These are phyloP conservation scores for Gobio occitaniae DNA, from an alignment of 2,797 vertebrate species.

Conservation along the genomic window DNA sequence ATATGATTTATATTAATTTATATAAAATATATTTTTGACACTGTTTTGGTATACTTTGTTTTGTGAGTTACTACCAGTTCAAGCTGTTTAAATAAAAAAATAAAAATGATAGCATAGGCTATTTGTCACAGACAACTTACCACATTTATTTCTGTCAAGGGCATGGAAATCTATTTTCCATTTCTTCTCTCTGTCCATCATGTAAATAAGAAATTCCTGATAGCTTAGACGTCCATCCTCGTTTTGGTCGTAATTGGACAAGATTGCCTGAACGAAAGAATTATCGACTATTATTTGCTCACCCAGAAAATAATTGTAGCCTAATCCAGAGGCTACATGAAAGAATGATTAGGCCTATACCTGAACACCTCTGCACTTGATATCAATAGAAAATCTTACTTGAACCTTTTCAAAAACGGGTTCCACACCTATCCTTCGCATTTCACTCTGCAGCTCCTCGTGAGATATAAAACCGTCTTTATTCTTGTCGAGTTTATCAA, in stretches of 20 bases:
- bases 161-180: conserved; percentile 81
- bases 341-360: background rate
- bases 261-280: conserved; percentile 66
- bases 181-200: conserved; percentile 80
- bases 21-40: background rate
- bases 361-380: background rate
- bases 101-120: background rate
- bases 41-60: background rate
- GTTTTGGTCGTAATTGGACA: conserved; percentile 75
- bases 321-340: background rate
- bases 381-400: conserved; percentile 60
- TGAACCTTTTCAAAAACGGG: conserved; percentile 73
- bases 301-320: background rate
- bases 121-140: conserved; percentile 66
- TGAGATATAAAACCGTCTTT: conserved; percentile 77
- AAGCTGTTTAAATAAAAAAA: background rate
- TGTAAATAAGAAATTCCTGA: conserved; percentile 78
- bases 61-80: background rate
- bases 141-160: conserved; percentile 80
- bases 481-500: conserved; percentile 77
- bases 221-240: conserved; percentile 78
- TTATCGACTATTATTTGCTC: background rate
- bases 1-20: background rate
- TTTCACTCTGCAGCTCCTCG: conserved; percentile 76
- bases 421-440: conserved; percentile 76